Percentiles rank a stretch among this genome's conserved stretches.
Evolutionary conservation across 2,113 vertebrate genomes (phyloP).

Genomic region (Mystacornis crossleyi): DNA sequence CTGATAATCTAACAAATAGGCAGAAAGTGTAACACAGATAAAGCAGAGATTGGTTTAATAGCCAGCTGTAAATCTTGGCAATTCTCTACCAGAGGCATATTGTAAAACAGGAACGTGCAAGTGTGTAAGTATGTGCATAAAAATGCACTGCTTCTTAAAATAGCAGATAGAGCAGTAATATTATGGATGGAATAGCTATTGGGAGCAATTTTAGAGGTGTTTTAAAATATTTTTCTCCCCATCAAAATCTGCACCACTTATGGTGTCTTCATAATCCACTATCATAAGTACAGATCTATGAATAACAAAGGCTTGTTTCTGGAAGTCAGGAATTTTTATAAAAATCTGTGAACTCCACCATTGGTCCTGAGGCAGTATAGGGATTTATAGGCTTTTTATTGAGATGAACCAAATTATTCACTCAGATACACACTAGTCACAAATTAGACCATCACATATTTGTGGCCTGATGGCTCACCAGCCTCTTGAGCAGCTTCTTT

Average conservation of each 20-base stretch:
- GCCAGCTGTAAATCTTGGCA: constrained; percentile 53
- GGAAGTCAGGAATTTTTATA: not conserved
- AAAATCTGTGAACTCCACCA: not conserved
- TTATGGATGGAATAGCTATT: not conserved
- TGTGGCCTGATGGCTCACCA: not conserved
- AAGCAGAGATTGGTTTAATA: constrained; percentile 39
- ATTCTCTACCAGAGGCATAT: not conserved
- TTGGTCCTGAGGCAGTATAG: not conserved
- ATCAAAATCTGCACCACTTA: not conserved
- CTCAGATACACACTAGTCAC: not conserved
- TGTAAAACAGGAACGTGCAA: constrained; percentile 12
- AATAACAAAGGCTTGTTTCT: constrained; percentile 3
- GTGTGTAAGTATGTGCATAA: not conserved
- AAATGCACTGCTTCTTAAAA: constrained; percentile 35
- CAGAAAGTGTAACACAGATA: constrained; percentile 56
- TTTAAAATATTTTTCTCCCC: constrained; percentile 24
- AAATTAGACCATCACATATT: not conserved
- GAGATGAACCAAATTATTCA: not conserved
- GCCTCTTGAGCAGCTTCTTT: not conserved
- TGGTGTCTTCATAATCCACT: not conserved
- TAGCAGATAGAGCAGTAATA: not conserved
- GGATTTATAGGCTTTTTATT: not conserved
- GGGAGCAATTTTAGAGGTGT: constrained; percentile 16
- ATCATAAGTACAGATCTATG: not conserved
- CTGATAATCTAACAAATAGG: constrained; percentile 57